Base-by-base conservation (phyloP, 1,140 invertebrate species). In the Idris sp. region DNA sequence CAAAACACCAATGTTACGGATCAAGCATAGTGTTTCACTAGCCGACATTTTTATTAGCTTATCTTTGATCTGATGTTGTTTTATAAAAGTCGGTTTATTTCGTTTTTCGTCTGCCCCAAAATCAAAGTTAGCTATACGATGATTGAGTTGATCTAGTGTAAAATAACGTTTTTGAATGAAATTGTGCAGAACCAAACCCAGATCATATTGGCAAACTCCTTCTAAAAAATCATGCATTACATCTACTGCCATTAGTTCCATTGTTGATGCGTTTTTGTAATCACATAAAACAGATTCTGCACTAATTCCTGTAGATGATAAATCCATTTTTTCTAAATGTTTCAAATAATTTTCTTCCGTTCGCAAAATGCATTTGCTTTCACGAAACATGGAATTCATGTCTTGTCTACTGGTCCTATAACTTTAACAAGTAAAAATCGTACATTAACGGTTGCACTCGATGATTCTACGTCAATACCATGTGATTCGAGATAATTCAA, bases 311-410 rank as follows among this genome's bases (percentile, higher is more conserved):
- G 53, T 58, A 3, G 10, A 4, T 11, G 26, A 19, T 13, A 44
- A 3, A 43, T 49, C 30, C 6, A 49, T 18, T 43, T 8, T 40
- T 8, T 49, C 33, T 4, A 62, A 1, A 41, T 62, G 25, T 16
- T 28, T 33, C 6, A 19, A 25, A 11, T 49, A 62, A 26, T 22
- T 62, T 31, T 49, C 44, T 49, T 49, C 35, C 5, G 44, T 62
- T 1, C 44, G 59, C 25, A 62, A 49, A 14, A n/a, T 13, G 10
- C 59, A 62, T n/a, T 49, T 28, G 2, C 25, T 10, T 33, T 33
- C 30, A 33, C 10, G 30, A 33, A 33, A 33, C 4, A 33, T 11
- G 13, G 2, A 33, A 33, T 33, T 33, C 10, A 33, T 33, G 30
- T 33, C 10, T n/a, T 8, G n/a, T 4, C 10, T 33, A 33, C 2